A percentile compares a stretch with the other conserved stretches of the same genome.
These are phyloP conservation scores for Eulacestoma nigropectus DNA, from an alignment of 2,113 vertebrate genomes.

Conservation along the genomic window DNA sequence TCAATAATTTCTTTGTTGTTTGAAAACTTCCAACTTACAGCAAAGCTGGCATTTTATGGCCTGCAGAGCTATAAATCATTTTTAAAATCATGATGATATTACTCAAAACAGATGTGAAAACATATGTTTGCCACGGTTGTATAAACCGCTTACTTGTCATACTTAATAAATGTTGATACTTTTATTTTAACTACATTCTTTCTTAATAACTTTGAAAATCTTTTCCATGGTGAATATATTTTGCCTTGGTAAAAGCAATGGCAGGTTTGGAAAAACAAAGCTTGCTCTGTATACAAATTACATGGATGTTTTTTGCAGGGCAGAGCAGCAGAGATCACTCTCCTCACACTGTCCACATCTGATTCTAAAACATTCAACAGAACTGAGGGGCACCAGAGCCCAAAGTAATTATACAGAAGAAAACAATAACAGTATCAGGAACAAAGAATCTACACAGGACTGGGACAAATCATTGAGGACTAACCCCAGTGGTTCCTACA, in stretches of 20 bases:
- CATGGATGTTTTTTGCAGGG: neutral
- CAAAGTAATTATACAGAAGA: neutral
- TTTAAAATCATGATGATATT: constrained; percentile 77
- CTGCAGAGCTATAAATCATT: constrained; percentile 75
- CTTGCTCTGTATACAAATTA: neutral
- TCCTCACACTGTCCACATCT: neutral
- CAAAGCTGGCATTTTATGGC: constrained; percentile 69
- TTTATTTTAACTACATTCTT: constrained; percentile 61
- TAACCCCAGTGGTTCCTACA: neutral
- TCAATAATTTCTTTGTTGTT: constrained; percentile 65
- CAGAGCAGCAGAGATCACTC: neutral
- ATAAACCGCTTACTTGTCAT: constrained; percentile 72
- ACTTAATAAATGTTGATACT: constrained; percentile 71
- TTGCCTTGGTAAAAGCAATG: constrained; percentile 12
- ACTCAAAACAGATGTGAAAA: constrained; percentile 79
- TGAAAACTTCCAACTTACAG: constrained; percentile 58
- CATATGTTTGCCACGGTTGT: constrained; percentile 72
- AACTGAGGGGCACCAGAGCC: neutral
- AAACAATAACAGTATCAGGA: neutral
- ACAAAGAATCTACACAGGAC: neutral
- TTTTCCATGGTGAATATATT: constrained; percentile 52
- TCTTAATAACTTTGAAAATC: constrained; percentile 64
- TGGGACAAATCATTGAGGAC: neutral
- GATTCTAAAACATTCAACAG: neutral
- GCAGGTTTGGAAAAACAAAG: constrained; percentile 2